A percentile compares a stretch with the other conserved stretches of the same genome.
Conservation (phyloP, 1,140 invertebrate species). For the Laupala kohalensis region DNA sequence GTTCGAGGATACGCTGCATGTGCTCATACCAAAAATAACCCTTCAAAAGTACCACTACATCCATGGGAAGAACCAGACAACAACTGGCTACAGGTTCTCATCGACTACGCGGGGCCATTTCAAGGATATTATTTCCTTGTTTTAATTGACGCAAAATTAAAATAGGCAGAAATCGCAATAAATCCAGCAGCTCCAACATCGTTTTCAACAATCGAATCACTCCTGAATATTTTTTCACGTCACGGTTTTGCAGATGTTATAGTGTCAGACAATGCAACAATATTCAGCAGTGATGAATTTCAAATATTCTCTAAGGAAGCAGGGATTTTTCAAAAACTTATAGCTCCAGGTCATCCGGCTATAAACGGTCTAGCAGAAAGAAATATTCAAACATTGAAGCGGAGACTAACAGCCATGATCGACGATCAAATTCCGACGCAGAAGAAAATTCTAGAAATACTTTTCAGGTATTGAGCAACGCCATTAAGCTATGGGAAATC, state of each 20-base stretch:
- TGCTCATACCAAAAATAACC: background rate
- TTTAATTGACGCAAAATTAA: background rate
- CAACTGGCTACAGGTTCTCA: conserved; percentile 33
- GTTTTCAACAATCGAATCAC: background rate
- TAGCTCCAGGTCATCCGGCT: conserved; percentile 21
- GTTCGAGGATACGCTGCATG: background rate
- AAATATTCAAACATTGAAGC: conserved; percentile 25
- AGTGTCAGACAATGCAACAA: conserved; percentile 15
- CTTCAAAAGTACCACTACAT: conserved; percentile 18
- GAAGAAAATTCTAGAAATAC: background rate
- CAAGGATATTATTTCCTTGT: conserved; percentile 26
- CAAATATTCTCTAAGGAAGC: conserved; percentile 18
- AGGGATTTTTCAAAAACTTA: conserved; percentile 21
- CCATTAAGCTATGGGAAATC: background rate
- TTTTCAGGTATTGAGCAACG: background rate
- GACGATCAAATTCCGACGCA: background rate
- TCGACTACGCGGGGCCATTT: conserved; percentile 34
- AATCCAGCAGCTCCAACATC: background rate
- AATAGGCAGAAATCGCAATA: background rate
- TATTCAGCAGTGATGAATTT: conserved; percentile 19
- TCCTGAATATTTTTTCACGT: background rate
- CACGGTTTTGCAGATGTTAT: background rate
- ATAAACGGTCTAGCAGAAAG: conserved; percentile 24
- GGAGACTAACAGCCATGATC: background rate
- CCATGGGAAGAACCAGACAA: conserved; percentile 25